A percentile compares a stretch with the other conserved stretches of the same genome.
Conservation (phyloP, 2,888 invertebrate genomes). For the Hirtodrosophila histrioides region DNA sequence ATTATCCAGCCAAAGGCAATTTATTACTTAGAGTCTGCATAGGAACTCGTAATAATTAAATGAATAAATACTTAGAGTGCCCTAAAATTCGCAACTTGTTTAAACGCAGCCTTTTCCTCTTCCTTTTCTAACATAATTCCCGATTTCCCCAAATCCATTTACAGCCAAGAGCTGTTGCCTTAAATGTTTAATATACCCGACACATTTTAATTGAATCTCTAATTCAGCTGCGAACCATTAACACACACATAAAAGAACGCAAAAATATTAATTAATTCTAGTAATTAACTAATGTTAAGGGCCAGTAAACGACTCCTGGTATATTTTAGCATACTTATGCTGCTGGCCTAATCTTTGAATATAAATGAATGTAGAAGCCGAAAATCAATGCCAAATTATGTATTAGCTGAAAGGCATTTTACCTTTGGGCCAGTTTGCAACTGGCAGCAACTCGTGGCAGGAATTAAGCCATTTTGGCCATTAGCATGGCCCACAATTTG, state of each 20-base stretch:
- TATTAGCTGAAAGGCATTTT: background rate
- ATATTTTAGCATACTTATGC: conserved; percentile 24
- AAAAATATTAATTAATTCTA: conserved; percentile 20
- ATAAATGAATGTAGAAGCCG: conserved; percentile 1
- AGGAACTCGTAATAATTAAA: too few relatives aligned
- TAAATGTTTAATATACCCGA: too few relatives aligned
- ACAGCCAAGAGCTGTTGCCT: too few relatives aligned
- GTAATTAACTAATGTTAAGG: conserved; percentile 28
- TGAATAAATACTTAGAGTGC: too few relatives aligned
- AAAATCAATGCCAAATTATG: conserved; percentile 23
- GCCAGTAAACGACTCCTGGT: background rate
- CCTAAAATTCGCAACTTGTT: too few relatives aligned
- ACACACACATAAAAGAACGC: conserved; percentile 2
- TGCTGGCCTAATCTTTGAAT: background rate
- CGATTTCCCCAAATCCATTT: too few relatives aligned
- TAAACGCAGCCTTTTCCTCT: too few relatives aligned
- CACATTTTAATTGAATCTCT: background rate
- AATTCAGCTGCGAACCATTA: background rate
- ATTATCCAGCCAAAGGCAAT: too few relatives aligned
- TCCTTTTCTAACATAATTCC: too few relatives aligned
- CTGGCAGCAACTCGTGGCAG: conserved; percentile 9
- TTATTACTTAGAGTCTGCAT: too few relatives aligned
- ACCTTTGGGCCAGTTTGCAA: conserved; percentile 21
- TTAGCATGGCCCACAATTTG: conserved; percentile 57
- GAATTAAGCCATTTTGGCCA: conserved; percentile 61